These are phyloP conservation scores for Celastrina argiolus DNA, from an alignment of 2,888 invertebrate genomes.

Conservation along the genomic window DNA sequence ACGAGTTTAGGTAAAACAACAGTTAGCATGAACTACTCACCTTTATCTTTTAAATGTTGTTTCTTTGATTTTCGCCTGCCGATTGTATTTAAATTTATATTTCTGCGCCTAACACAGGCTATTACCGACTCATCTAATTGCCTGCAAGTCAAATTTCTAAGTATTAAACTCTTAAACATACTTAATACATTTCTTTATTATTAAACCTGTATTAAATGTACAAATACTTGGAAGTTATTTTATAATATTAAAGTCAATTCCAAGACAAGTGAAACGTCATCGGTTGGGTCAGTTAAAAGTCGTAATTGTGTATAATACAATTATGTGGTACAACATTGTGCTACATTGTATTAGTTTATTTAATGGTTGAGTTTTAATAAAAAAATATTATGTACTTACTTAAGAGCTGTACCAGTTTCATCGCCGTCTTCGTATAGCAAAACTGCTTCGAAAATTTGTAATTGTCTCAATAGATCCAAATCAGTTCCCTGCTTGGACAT, in stretches of 20 bases:
- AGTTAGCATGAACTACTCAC: conserved; percentile 55
- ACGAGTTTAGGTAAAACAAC: conserved; percentile 26
- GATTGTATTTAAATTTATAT: conserved; percentile 66
- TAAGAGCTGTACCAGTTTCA: conserved; percentile 78
- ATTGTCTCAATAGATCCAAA: conserved; percentile 93
- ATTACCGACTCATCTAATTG: conserved; percentile 83
- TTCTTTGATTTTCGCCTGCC: conserved; percentile 86
- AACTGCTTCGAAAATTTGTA: conserved; percentile 97
- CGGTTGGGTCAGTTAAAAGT: too few species aligned
- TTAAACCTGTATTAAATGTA: too few species aligned
- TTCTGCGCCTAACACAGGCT: conserved; percentile 82
- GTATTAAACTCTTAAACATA: neutral
- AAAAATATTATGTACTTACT: conserved; percentile 51
- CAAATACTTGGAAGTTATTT: too few species aligned
- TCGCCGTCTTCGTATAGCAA: conserved; percentile 91
- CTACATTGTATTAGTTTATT: too few species aligned
- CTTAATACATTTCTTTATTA: too few species aligned
- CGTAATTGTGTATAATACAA: too few species aligned
- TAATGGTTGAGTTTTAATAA: neutral
- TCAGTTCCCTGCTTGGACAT: conserved; percentile 96
- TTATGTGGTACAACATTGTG: too few species aligned
- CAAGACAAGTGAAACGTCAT: too few species aligned
- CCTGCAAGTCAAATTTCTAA: conserved; percentile 47
- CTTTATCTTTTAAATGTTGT: conserved; percentile 82
- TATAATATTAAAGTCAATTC: too few species aligned